Percentiles rank a stretch among this genome's conserved stretches.
These are phyloP conservation scores for Trididemnum miniatum DNA, from an alignment of 23 tunicate genomes.

Conservation along the genomic window DNA sequence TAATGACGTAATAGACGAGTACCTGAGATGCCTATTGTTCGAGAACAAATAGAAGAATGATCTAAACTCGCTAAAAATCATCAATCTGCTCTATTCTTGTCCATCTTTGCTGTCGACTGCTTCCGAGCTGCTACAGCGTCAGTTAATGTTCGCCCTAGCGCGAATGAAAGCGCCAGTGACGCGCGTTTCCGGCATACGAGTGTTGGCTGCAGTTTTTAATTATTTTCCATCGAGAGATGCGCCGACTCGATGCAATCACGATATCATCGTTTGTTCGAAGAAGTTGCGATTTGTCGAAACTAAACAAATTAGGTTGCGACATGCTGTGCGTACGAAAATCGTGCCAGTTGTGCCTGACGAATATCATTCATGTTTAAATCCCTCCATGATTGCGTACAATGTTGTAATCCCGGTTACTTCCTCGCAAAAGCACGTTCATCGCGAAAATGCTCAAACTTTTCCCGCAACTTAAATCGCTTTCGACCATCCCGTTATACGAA, in stretches of 20 bases:
- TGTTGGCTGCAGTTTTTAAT: background rate
- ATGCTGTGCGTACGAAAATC: background rate
- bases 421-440: no score
- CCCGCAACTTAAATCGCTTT: no score
- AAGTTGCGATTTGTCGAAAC: background rate
- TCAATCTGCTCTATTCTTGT: background rate
- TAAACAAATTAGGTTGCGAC: background rate
- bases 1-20: no score
- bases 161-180: constrained; percentile 6
- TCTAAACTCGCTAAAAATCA: no score
- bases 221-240: background rate
- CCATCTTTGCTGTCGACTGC: background rate
- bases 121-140: background rate
- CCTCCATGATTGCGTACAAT: no score
- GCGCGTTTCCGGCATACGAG: constrained; percentile 17
- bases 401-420: no score
- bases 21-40: no score
- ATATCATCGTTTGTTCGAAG: background rate
- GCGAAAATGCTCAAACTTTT: no score
- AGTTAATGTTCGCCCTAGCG: background rate
- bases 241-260: background rate
- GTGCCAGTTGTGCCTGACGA: background rate
- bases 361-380: background rate
- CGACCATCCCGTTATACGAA: no score
- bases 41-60: no score